These are phyloP conservation scores for Agonopterix heracliana DNA, from an alignment of 2,888 invertebrate genomes.

Conservation along the genomic window DNA sequence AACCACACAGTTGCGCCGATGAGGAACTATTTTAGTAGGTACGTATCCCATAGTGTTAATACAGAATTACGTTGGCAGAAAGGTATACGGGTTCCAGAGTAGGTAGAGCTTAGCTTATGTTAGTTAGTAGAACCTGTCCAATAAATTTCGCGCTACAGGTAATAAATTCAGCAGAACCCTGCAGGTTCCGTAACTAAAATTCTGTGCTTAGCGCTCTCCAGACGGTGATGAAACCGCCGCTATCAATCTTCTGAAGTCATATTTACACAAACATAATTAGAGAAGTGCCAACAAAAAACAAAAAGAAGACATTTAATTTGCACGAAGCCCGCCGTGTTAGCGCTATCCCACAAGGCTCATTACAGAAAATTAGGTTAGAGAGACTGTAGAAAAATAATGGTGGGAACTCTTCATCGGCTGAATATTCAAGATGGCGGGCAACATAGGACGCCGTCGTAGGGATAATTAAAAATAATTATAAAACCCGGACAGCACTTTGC, in stretches of 20 bases:
- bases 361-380: constrained; percentile 56
- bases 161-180: constrained; percentile 3
- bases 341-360: constrained; percentile 46
- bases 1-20: too few species aligned
- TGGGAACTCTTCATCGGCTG: constrained; percentile 42
- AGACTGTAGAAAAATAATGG: constrained; percentile 54
- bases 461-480: constrained; percentile 62
- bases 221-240: constrained; percentile 2
- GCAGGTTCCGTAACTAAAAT: constrained; percentile 2
- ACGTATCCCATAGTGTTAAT: not conserved
- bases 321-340: constrained; percentile 32
- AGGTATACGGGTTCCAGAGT: too few species aligned
- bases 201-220: not conserved
- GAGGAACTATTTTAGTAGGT: too few species aligned
- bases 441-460: constrained; percentile 25
- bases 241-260: constrained; percentile 6
- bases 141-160: constrained; percentile 1
- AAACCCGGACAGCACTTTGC: constrained; percentile 26
- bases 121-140: not conserved
- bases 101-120: too few species aligned
- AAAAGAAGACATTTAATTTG: constrained; percentile 40
- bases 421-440: constrained; percentile 50
- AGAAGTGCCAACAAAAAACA: constrained; percentile 22
- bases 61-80: too few species aligned
- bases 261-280: constrained; percentile 23